phyloP scores from a whole-genome alignment of 1,140 invertebrate species.

The Eufriesea mexicana region DNA sequence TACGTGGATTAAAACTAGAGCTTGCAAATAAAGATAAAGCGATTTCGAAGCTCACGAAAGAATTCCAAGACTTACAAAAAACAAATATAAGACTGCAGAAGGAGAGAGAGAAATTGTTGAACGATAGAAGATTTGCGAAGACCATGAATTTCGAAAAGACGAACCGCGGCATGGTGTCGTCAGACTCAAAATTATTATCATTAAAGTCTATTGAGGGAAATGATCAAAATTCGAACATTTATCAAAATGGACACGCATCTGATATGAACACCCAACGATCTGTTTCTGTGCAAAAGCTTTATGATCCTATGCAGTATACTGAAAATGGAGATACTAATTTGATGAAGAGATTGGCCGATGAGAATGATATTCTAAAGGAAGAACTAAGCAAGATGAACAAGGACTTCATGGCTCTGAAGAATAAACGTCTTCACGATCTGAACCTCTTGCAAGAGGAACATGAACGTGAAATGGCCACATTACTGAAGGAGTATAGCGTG shows the following conservation, averaged over 20 bases:
- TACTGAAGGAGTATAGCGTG: conserved; percentile 80
- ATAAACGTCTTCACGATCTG: conserved; percentile 89
- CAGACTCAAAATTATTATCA: conserved; percentile 72
- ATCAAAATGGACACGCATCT: conserved; percentile 79
- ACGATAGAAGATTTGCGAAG: conserved; percentile 72
- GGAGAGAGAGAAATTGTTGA: conserved; percentile 85
- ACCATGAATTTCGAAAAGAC: conserved; percentile 66
- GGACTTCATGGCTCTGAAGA: conserved; percentile 87
- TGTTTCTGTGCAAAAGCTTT: conserved; percentile 76
- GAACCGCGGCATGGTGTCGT: conserved; percentile 72
- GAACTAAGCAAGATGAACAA: conserved; percentile 85
- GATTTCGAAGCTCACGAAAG: conserved; percentile 86
- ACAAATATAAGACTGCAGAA: conserved; percentile 89
- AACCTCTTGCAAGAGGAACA: conserved; percentile 90
- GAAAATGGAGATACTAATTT: conserved; percentile 81
- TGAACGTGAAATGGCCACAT: conserved; percentile 86
- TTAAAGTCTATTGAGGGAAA: conserved; percentile 72
- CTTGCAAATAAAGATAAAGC: conserved; percentile 88
- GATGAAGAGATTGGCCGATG: conserved; percentile 81
- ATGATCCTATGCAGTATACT: conserved; percentile 80
- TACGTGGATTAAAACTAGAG: conserved; percentile 89
- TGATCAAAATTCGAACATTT: conserved; percentile 80
- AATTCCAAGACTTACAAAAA: conserved; percentile 88
- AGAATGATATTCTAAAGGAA: conserved; percentile 84
- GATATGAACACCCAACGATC: conserved; percentile 79